phyloP scores from a whole-genome alignment of 2,888 invertebrate genomes.

The Drosophila longiperda region DNA sequence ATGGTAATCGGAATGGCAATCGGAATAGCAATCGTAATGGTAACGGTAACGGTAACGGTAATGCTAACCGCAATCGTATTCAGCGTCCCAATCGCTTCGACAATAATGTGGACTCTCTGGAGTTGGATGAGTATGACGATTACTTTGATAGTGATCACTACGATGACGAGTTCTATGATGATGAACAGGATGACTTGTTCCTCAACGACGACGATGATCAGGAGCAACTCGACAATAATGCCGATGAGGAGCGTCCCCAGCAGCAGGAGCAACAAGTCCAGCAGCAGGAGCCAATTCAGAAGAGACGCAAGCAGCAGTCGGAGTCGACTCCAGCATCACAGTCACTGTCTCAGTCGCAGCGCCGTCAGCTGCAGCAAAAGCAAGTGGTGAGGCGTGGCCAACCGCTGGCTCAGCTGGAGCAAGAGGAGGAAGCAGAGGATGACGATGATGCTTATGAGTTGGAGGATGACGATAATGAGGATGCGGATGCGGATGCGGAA shows the following conservation, averaged over 20 bases:
- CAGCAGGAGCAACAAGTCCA: not conserved
- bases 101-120: slow-evolving; percentile 58
- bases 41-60: slow-evolving; percentile 36
- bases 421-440: slow-evolving; percentile 50
- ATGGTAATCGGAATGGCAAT: slow-evolving; percentile 46
- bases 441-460: slow-evolving; percentile 44
- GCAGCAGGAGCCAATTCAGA: slow-evolving; percentile 9
- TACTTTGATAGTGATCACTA: slow-evolving; percentile 54
- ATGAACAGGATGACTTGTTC: slow-evolving; percentile 41
- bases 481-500: slow-evolving; percentile 42
- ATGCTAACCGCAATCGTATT: slow-evolving; percentile 52
- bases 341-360: slow-evolving; percentile 12
- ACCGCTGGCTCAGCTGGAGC: slow-evolving; percentile 43
- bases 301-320: slow-evolving; percentile 41
- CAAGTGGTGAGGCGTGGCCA: slow-evolving; percentile 43
- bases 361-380: slow-evolving; percentile 21
- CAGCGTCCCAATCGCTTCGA: slow-evolving; percentile 71
- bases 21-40: slow-evolving; percentile 34
- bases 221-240: slow-evolving; percentile 48
- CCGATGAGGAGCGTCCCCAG: slow-evolving; percentile 42
- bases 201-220: slow-evolving; percentile 41
- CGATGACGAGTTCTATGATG: slow-evolving; percentile 62
- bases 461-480: slow-evolving; percentile 53
- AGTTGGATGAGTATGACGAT: slow-evolving; percentile 67
- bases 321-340: slow-evolving; percentile 23